Conservation (phyloP, 2,113 vertebrate species). For the Chionis minor region DNA sequence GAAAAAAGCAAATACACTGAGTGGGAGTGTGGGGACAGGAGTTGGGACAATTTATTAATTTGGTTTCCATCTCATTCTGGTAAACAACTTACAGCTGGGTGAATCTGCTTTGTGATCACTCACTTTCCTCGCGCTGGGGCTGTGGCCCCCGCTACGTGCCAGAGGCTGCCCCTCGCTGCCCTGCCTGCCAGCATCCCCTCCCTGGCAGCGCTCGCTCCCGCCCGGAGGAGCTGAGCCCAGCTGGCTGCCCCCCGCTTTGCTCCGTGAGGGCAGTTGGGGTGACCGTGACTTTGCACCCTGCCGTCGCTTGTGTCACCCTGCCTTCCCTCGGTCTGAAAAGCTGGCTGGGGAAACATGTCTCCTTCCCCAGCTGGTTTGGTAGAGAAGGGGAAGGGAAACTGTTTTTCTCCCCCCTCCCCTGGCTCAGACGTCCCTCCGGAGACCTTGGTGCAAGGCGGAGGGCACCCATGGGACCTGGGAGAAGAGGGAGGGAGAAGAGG, state of each 20-base stretch:
- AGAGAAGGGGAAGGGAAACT: background rate
- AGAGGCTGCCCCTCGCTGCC: background rate
- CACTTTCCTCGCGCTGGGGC: fast-evolving
- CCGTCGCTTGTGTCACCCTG: fast-evolving
- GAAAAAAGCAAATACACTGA: constrained; percentile 15
- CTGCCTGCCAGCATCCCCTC: background rate
- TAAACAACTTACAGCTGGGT: background rate
- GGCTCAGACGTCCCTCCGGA: background rate
- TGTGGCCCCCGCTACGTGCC: fast-evolving
- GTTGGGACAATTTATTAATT: constrained; percentile 30
- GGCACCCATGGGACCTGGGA: background rate
- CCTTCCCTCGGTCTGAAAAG: background rate
- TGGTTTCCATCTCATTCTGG: background rate
- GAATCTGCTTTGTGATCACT: background rate
- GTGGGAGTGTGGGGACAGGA: constrained; percentile 25
- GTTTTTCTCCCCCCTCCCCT: background rate
- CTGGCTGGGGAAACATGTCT: background rate
- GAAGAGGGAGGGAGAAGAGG: background rate
- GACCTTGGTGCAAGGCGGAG: fast-evolving
- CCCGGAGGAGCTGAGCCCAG: background rate
- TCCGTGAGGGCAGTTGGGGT: background rate
- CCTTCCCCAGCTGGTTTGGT: background rate
- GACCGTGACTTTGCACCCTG: background rate
- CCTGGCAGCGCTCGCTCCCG: background rate
- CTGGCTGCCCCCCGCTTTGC: background rate